phyloP scores from a whole-genome alignment of 2,888 invertebrate species.

The Cantharis nigra region DNA sequence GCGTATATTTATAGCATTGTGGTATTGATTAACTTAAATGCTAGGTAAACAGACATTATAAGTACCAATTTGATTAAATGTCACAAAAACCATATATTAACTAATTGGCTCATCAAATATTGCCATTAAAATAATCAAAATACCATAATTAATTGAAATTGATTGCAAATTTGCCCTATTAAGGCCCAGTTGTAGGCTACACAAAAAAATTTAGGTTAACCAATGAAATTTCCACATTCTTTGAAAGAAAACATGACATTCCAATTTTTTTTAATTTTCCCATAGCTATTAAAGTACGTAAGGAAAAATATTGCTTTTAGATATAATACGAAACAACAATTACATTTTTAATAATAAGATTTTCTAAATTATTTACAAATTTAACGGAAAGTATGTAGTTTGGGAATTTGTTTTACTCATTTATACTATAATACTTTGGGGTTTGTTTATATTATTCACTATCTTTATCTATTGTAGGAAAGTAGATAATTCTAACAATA shows the following conservation, averaged over 20 bases:
- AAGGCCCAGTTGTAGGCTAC: too few species aligned
- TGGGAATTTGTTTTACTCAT: not conserved
- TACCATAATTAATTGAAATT: too few species aligned
- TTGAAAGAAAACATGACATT: too few species aligned
- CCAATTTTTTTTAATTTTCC: too few species aligned
- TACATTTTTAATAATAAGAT: too few species aligned
- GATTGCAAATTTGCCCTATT: too few species aligned
- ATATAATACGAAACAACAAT: too few species aligned
- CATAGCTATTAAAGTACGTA: too few species aligned
- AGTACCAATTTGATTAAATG: not conserved
- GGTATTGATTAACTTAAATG: not conserved
- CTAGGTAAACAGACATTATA: not conserved
- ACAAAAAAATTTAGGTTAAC: too few species aligned
- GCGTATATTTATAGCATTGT: not conserved
- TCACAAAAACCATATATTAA: not conserved
- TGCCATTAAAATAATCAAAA: not conserved
- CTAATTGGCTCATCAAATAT: not conserved
- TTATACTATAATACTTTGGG: not conserved
- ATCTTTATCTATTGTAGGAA: not conserved
- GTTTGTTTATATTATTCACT: not conserved
- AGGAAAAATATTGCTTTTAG: too few species aligned
- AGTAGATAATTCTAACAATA: not conserved
- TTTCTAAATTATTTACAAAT: not conserved
- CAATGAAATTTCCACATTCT: too few species aligned
- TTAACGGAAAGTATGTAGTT: not conserved